These are phyloP conservation scores for Nannoperca australis DNA, from an alignment of 2,797 vertebrate species.

Conservation along the genomic window DNA sequence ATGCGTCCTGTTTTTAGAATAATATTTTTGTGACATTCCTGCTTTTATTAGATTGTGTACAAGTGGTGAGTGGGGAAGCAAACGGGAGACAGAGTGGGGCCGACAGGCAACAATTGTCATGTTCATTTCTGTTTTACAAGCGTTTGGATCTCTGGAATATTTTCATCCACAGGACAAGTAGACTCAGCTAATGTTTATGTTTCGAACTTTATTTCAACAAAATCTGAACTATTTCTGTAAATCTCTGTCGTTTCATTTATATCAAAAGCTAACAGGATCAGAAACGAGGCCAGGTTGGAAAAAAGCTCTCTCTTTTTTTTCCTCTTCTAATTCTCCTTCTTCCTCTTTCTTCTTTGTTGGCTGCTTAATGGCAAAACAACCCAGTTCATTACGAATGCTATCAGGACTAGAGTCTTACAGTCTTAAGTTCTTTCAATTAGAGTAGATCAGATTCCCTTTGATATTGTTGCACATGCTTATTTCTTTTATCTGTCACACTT, in stretches of 20 bases:
- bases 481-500: constrained; percentile 30
- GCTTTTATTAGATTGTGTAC: constrained; percentile 70
- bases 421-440: not conserved
- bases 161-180: constrained; percentile 40
- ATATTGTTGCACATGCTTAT: constrained; percentile 4
- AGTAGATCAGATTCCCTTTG: constrained; percentile 2
- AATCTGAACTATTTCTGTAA: constrained; percentile 13
- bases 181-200: constrained; percentile 29
- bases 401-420: not conserved
- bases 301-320: not conserved
- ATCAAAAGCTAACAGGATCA: not conserved
- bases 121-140: constrained; percentile 65
- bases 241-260: constrained; percentile 7
- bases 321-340: not conserved
- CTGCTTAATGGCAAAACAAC: not conserved
- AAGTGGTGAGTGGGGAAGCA: constrained; percentile 54
- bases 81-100: constrained; percentile 33
- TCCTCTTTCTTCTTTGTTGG: not conserved
- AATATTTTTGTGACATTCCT: constrained; percentile 62
- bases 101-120: constrained; percentile 68
- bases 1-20: constrained; percentile 59
- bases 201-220: constrained; percentile 41
- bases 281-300: constrained; percentile 10
- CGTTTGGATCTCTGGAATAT: constrained; percentile 58
- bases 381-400: not conserved